These are phyloP conservation scores for Oscheius sp. DNA, from an alignment of 1,140 invertebrate genomes.

Conservation along the genomic window DNA sequence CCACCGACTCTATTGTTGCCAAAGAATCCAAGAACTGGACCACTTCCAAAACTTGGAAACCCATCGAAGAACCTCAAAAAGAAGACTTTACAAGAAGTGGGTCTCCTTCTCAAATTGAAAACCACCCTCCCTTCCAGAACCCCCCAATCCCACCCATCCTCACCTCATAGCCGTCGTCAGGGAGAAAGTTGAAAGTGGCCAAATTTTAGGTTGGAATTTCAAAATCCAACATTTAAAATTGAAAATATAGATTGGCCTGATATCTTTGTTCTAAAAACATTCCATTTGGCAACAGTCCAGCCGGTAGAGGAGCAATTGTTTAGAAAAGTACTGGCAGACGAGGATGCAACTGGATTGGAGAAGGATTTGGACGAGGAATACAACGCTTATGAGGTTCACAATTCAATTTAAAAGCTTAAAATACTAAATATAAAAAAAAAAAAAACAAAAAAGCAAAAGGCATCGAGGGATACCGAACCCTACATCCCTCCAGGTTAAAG, in stretches of 20 bases:
- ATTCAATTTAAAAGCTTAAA: too few species aligned
- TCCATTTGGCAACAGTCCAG: neutral
- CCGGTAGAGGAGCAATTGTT: neutral
- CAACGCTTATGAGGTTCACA: neutral
- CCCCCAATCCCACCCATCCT: neutral
- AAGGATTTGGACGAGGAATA: neutral
- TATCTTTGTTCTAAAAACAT: neutral
- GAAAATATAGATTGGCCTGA: neutral
- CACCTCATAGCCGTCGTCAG: neutral
- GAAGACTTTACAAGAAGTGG: conserved; percentile 11
- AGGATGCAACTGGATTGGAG: neutral
- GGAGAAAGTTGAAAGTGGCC: conserved; percentile 1
- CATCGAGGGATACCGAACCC: too few species aligned
- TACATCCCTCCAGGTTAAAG: too few species aligned
- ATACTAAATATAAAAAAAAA: too few species aligned
- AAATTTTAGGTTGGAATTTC: neutral
- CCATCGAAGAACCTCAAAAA: neutral
- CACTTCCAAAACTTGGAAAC: neutral
- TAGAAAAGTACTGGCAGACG: neutral
- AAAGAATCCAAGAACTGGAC: conserved; percentile 5
- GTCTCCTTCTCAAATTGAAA: conserved; percentile 18
- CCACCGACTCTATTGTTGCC: too few species aligned
- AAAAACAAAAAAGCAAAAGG: too few species aligned
- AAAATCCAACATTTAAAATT: neutral
- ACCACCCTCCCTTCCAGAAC: neutral